Evolutionary conservation across 2,888 invertebrate genomes (phyloP).

Genomic region (Drosophila anceps): DNA sequence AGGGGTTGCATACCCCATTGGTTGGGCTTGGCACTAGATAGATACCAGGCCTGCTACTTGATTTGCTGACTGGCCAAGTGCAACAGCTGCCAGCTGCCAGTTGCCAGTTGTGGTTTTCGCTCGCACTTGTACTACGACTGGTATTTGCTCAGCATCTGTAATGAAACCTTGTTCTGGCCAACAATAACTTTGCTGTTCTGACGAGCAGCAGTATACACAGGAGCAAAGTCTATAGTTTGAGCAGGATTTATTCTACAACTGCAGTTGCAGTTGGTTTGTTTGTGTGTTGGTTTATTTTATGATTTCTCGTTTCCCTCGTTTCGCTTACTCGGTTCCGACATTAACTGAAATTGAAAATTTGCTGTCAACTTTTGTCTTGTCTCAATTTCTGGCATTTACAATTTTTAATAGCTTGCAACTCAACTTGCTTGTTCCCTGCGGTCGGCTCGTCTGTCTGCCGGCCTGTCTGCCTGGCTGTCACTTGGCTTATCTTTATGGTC

Average conservation of each 20-base stretch:
- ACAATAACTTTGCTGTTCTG: constrained; percentile 34
- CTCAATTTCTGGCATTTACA: constrained; percentile 75
- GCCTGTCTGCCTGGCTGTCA: constrained; percentile 18
- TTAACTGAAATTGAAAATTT: constrained; percentile 77
- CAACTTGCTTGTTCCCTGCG: constrained; percentile 24
- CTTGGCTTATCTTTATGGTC: constrained; percentile 50
- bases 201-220: constrained; percentile 24
- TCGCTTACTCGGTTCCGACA: constrained; percentile 15
- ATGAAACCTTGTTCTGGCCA: constrained; percentile 21
- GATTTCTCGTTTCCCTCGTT: constrained; percentile 39
- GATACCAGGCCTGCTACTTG: constrained; percentile 57
- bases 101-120: constrained; percentile 40
- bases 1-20: constrained; percentile 4
- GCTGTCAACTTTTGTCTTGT: constrained; percentile 64
- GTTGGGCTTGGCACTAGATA: neutral
- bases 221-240: neutral
- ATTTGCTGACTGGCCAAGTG: constrained; percentile 65
- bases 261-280: constrained; percentile 38
- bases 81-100: constrained; percentile 66
- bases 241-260: constrained; percentile 30
- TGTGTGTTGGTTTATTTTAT: constrained; percentile 51
- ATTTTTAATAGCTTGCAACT: constrained; percentile 67
- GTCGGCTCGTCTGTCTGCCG: constrained; percentile 10
- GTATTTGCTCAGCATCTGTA: constrained; percentile 29
- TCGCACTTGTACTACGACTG: constrained; percentile 16